Conservation (phyloP, 2,888 invertebrate species). For the Dilophus febrilis region DNA sequence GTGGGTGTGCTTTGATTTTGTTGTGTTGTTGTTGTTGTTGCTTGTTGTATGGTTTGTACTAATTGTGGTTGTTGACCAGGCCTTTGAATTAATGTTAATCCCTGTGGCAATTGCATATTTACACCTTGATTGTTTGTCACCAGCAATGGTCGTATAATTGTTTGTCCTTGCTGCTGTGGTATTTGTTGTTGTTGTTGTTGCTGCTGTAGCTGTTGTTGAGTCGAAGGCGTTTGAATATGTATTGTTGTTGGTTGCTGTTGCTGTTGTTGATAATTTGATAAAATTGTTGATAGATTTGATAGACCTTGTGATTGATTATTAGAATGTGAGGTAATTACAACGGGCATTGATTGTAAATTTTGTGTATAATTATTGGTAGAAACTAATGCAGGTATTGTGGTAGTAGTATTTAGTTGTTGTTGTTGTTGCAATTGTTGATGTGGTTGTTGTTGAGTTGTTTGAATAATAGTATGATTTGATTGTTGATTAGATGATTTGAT, state of each 20-base stretch:
- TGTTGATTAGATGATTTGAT: slow-evolving; percentile 20
- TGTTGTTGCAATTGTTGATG: slow-evolving; percentile 2
- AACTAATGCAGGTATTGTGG: slow-evolving; percentile 27
- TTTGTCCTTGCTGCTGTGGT: slow-evolving; percentile 21
- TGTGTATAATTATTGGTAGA: slow-evolving; percentile 21
- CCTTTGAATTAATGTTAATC: slow-evolving; percentile 26
- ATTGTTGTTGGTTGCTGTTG: neutral
- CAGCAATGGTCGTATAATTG: slow-evolving; percentile 28
- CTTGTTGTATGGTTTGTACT: slow-evolving; percentile 24
- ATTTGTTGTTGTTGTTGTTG: slow-evolving; percentile 22
- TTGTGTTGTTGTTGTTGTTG: slow-evolving; percentile 8
- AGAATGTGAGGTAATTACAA: slow-evolving; percentile 18
- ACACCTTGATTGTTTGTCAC: slow-evolving; percentile 21
- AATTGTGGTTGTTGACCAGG: slow-evolving; percentile 30
- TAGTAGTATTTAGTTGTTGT: slow-evolving; percentile 13
- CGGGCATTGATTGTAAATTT: slow-evolving; percentile 10
- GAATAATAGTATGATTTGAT: slow-evolving; percentile 18
- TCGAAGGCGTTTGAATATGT: slow-evolving; percentile 4
- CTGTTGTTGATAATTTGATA: slow-evolving; percentile 10
- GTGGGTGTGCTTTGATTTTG: slow-evolving; percentile 5
- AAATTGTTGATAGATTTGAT: slow-evolving; percentile 22
- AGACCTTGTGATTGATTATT: slow-evolving; percentile 21
- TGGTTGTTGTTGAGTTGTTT: slow-evolving; percentile 16
- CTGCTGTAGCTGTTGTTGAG: slow-evolving; percentile 14
- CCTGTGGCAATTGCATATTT: slow-evolving; percentile 26